Percentiles rank a stretch among this genome's conserved stretches.
phyloP scores from a whole-genome alignment of 2,113 vertebrate genomes.

The Chloroceryle aenea region DNA sequence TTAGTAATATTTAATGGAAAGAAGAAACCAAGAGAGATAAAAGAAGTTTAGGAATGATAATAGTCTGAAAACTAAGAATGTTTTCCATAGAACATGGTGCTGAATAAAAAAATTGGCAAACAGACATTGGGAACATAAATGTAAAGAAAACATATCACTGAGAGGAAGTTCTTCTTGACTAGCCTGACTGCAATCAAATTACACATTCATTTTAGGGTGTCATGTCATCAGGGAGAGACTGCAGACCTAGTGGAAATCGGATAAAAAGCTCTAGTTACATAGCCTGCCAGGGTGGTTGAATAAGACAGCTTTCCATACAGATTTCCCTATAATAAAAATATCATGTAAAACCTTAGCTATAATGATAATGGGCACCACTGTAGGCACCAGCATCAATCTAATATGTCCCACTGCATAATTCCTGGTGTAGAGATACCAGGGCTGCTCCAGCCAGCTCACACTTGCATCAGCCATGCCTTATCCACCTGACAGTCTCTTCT shows the following conservation, averaged over 20 bases:
- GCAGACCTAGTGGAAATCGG: not conserved
- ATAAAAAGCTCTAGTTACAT: not conserved
- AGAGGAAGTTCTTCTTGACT: constrained; percentile 4
- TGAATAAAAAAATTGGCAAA: constrained; percentile 34
- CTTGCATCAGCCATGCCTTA: not conserved
- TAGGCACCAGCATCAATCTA: rapidly evolving
- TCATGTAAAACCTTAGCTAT: not conserved
- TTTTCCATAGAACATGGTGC: constrained; percentile 20
- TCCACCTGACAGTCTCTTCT: not conserved
- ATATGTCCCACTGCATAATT: not conserved
- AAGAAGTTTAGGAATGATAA: constrained; percentile 44
- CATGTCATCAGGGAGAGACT: not conserved
- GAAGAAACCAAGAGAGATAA: constrained; percentile 40
- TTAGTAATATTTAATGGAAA: constrained; percentile 55
- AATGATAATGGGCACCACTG: not conserved
- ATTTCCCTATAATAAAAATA: not conserved
- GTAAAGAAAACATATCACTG: not conserved
- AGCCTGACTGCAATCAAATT: constrained; percentile 10
- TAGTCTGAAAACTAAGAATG: constrained; percentile 38
- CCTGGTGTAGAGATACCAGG: not conserved
- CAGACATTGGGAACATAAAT: constrained; percentile 12
- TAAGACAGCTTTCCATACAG: not conserved
- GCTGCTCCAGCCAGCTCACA: not conserved
- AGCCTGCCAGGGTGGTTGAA: not conserved
- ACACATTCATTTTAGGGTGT: constrained; percentile 11